Conservation (phyloP, 2,888 invertebrate species). For the Euplexia lucipara region DNA sequence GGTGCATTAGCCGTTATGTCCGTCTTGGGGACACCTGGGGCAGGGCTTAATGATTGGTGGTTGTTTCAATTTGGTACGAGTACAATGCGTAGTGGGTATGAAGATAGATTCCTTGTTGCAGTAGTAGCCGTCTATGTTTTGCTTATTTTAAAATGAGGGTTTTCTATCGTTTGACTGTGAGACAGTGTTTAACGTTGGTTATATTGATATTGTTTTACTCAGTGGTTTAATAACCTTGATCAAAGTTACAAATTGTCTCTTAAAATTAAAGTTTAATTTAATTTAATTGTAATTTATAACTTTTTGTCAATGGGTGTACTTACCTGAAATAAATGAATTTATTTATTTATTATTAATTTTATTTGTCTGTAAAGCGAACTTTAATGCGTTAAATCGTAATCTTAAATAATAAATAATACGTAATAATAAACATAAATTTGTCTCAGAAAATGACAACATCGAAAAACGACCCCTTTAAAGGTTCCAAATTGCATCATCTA, state of each 20-base stretch:
- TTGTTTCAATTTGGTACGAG: slow-evolving; percentile 23
- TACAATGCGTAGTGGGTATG: slow-evolving; percentile 36
- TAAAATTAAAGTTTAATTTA: too few relatives aligned
- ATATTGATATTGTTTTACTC: not conserved
- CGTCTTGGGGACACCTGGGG: slow-evolving; percentile 63
- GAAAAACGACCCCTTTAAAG: not conserved
- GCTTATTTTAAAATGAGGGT: not conserved
- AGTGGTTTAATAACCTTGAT: not conserved
- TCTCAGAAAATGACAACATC: not conserved
- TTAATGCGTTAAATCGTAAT: too few relatives aligned
- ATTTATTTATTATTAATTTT: too few relatives aligned
- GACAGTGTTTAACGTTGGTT: not conserved
- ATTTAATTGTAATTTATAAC: too few relatives aligned
- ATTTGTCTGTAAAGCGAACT: too few relatives aligned
- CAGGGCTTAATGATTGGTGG: slow-evolving; percentile 33
- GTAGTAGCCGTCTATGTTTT: not conserved
- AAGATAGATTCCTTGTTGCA: rapidly evolving
- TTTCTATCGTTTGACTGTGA: not conserved
- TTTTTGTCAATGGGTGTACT: too few relatives aligned
- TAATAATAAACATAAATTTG: not conserved
- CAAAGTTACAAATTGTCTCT: too few relatives aligned
- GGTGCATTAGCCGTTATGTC: slow-evolving; percentile 55
- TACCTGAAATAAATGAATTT: too few relatives aligned
- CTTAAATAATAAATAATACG: not conserved
- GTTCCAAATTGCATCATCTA: not conserved